Evolutionary conservation across 2,797 vertebrate species (phyloP), one percentile per base, ranked within the genome.

Genomic region (Scleropages formosus): DNA sequence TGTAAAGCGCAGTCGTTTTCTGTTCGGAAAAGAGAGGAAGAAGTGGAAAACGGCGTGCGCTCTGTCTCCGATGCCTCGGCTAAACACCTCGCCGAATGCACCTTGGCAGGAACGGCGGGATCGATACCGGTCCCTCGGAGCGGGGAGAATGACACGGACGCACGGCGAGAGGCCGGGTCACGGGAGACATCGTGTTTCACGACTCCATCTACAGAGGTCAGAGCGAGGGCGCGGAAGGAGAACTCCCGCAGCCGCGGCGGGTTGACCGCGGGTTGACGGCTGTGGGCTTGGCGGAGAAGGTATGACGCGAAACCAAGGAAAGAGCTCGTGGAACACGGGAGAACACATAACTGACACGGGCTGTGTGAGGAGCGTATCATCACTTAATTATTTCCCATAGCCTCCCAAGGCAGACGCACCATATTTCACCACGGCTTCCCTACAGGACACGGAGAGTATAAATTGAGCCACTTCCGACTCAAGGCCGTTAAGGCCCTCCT

Each of bases 401-500:
- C 56, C 69, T 67, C 49, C 70, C 10, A 62, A 72, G 27, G 47
- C 66, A n/a, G 20, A 1, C 15, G 12, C 20, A 60, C 62, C 69
- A 69, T 78, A 78, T 83, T 77, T 82, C 74, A 80, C 61, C 20
- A 47, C 8, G 59, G 24, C 47, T 39, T 73, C 46, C 26, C 1
- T 24, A 0, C 62, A 44, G 73, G 12, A n/a, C 53, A 49, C 53
- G 7, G 8, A 20, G 16, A 10, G 75, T 44, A 70, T 76, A 58
- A 73, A 46, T 76, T 46, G 74, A 64, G 65, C 49, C n/a, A 18
- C 20, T 62, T 77, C 75, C 75, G 75, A 77, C 72, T 77, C 75
- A 59, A 77, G 76, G 76, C 79, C 70, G 77, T 81, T 77, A 83
- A 79, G 77, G 77, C 72, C 47, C 18, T 71, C 49, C 70, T 74